Conservation (phyloP, 2,113 vertebrate species). For the Tonatia bakeri region DNA sequence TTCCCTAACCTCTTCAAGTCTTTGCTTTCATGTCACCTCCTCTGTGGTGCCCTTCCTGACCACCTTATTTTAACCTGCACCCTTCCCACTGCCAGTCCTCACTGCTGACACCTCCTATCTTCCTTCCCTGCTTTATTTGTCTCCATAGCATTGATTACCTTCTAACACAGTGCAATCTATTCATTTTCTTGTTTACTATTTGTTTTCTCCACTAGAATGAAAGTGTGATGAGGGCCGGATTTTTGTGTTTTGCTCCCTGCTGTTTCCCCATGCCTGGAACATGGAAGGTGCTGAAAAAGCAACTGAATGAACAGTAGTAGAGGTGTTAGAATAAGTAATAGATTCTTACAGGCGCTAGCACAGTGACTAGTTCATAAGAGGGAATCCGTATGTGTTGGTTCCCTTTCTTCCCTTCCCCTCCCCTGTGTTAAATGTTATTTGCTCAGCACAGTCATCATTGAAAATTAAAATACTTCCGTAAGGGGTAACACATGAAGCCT, state of each 20-base stretch:
- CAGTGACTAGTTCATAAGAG: neutral
- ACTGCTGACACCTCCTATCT: neutral
- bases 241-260: neutral
- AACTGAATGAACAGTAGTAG: neutral
- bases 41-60: neutral
- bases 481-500: neutral
- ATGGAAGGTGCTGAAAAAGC: neutral
- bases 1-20: neutral
- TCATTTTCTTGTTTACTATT: neutral
- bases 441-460: neutral
- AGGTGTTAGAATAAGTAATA: neutral
- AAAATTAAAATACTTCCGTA: neutral
- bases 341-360: neutral
- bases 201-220: neutral
- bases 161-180: neutral
- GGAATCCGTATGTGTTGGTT: neutral
- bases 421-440: neutral
- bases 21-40: neutral
- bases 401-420: neutral
- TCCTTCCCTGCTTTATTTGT: neutral
- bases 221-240: neutral
- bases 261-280: neutral
- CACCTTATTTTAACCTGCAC: neutral
- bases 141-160: neutral
- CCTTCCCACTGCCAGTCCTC: neutral